Evolutionary conservation across 2,888 invertebrate genomes (phyloP), one percentile per base, ranked within the genome.

Genomic region (Meandrusa payeni): DNA sequence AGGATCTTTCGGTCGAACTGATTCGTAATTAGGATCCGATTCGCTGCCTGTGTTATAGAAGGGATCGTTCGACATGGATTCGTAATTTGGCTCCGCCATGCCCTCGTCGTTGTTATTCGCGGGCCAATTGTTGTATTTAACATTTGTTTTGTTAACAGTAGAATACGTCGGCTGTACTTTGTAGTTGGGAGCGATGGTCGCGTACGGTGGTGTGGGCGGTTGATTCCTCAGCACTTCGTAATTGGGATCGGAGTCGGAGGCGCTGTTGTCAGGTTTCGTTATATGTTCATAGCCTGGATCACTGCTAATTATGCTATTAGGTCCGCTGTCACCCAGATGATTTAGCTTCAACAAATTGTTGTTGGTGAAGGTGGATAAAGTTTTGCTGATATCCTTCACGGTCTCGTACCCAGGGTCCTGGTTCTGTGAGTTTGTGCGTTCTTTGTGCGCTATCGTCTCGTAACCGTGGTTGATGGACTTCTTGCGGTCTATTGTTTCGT

Each of bases 231-330:
- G 71, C 51, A 94, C 92, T 76, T 95, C 95, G 68, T 95, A 95
- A 68, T 94, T 95, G 0, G 94, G 94, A 78, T 94, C 94, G 2
- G 90, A 90, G 55, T 92, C 92, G 0, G 90, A 90, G 2, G 89
- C 88, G 51, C 80, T 78, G 55, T 80, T 80, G 49, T 80, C 79
- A 28, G 68, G 61, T 54, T 83, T 82, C 15, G 86, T 75, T 10
- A 94, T 89, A 33, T 91, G 91, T 65, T 95, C 94, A 69, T 94
- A 95, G 3, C 93, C 93, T 0, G 93, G 92, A 75, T 94, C 93
- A 50, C 89, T 90, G 64, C 89, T 90, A 22, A 89, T 78, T 17
- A 89, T 82, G 66, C 91, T 91, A 55, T 90, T 88, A 0, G 91
- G 91, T 0, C 90, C 91, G 54, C 90, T 90, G 45, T 88, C 89